Evolutionary conservation across 2,113 vertebrate species (phyloP), one percentile per base, ranked within the genome.

Genomic region (Fukomys damarensis): DNA sequence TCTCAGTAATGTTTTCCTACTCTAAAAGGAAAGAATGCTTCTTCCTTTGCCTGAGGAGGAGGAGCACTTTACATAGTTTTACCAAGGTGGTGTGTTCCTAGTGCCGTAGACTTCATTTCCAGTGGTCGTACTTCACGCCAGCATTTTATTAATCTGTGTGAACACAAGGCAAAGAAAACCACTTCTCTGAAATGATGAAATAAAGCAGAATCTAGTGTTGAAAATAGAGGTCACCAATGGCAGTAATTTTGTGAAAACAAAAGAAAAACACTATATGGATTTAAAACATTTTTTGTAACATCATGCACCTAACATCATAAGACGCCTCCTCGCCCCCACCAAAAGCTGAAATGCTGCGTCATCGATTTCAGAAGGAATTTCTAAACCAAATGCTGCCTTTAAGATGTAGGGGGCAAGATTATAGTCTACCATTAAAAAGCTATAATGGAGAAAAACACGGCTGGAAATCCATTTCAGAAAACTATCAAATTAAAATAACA

Each of bases 401-500:
- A 86, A 41, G 68, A 86, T 43, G 49, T 41, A 74, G 79, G 54
- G 43, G 41, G 41, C 17, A 89, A 82, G 58, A 35, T 35, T 79
- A 79, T 7, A 95, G 7, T 22, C 3, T 66, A 17, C 3, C 19
- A 19, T 96, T 94, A 74, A 41, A 61, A 72, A 19, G 46, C 49
- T 56, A 8, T 0, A 79, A 22, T 17, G 59, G 70, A 82, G 13
- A 94, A 91, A 88, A 26, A 58, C n/a, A 5, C 43, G 87, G 68
- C 49, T 83, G 74, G 77, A 92, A 85, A 92, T 70, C 63, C 22
- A 59, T 70, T 70, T 87, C 52, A 76, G 63, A 92, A 94, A 94
- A 80, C 49, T 11, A 58, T 46, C 41, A 68, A 90, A 92, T 92
- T 86, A 93, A 94, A 93, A 85, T 46, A 56, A 90, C 59, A 92